Percentiles rank a stretch among this genome's conserved stretches.
Evolutionary conservation across 2,797 vertebrate species (phyloP).

Genomic region (Hephaestus fuliginosus): DNA sequence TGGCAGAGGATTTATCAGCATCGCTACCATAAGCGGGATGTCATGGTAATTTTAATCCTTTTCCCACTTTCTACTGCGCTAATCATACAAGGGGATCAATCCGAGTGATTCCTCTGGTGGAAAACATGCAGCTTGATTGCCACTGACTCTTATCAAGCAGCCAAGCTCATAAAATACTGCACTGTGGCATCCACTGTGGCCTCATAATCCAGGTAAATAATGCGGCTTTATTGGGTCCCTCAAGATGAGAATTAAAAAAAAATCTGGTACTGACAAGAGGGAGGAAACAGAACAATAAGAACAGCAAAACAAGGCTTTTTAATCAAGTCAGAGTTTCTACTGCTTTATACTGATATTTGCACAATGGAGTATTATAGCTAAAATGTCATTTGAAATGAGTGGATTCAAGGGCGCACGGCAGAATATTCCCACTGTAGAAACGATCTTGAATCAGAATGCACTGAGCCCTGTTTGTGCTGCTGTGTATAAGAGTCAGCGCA

Average conservation of each 20-base stretch:
- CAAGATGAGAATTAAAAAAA: constrained; percentile 46
- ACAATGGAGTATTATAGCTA: constrained; percentile 54
- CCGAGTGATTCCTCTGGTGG: constrained; percentile 62
- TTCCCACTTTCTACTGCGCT: constrained; percentile 69
- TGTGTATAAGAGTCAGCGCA: background rate
- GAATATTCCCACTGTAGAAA: constrained; percentile 27
- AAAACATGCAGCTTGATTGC: constrained; percentile 76
- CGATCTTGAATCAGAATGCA: constrained; percentile 25
- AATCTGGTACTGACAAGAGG: constrained; percentile 14
- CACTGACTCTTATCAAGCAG: constrained; percentile 64
- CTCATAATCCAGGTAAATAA: constrained; percentile 80
- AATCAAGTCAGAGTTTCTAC: constrained; percentile 60
- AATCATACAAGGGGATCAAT: constrained; percentile 83
- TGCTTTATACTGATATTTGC: constrained; percentile 65
- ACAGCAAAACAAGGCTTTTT: constrained; percentile 60
- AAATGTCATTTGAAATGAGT: constrained; percentile 74
- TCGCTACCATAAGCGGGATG: constrained; percentile 80
- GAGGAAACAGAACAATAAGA: constrained; percentile 48
- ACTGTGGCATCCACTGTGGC: constrained; percentile 57
- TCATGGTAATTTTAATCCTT: constrained; percentile 83
- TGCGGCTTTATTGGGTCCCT: constrained; percentile 70
- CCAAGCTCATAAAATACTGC: constrained; percentile 72
- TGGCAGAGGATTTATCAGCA: constrained; percentile 83
- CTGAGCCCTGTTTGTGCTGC: constrained; percentile 21
- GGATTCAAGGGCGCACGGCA: constrained; percentile 45